Base-by-base conservation (phyloP, 2,888 invertebrate genomes). In the Ceramica pisi region DNA sequence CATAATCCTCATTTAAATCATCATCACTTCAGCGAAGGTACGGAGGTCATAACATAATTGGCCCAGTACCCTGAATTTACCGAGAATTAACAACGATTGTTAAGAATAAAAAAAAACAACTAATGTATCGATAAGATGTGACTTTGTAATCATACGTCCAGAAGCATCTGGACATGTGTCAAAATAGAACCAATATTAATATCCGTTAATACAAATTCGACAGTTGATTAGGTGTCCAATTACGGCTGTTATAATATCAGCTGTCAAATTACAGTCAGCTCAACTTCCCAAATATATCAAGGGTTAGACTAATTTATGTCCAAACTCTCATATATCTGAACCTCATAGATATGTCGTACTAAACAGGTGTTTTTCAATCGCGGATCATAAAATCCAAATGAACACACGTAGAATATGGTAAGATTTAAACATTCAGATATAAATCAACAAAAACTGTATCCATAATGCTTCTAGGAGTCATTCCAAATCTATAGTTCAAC, bases 191-290 rank as follows among this genome's bases (percentile, higher is more conserved):
- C 57, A 62, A 55, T 67, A 78, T 68, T 66, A 68, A 63, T 71
- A 72, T 44, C 35, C 31, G 31, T 65, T 48, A 60, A 53, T 38
- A 67, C 60, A 78, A 78, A 84, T 78, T 51, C 26, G 83, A 78
- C 72, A 66, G 19, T 35, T 77, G 74, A 81, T 76, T 56, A 60
- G 38, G 56, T 65, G 78, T 70, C 74, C 50, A 78, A 85, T 83
- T 73, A 81, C 19, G 31, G 41, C 8, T 53, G 55, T 61, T 35
- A 72, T 75, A 19, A 73, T 61, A 69, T 81, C 78, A 70, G 50
- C 60, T 67, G 83, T 71, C 85, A 78, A 72, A 81, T 84, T 85
- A 75, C 63, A 55, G 62, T 61, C 71, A 41, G 57, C 26, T 56
- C 51, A 57, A 48, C 23, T 48, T 44, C 57, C 55, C 66, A 60